phyloP scores from a whole-genome alignment of 2,888 invertebrate genomes.

The Bembecia ichneumoniformis region DNA sequence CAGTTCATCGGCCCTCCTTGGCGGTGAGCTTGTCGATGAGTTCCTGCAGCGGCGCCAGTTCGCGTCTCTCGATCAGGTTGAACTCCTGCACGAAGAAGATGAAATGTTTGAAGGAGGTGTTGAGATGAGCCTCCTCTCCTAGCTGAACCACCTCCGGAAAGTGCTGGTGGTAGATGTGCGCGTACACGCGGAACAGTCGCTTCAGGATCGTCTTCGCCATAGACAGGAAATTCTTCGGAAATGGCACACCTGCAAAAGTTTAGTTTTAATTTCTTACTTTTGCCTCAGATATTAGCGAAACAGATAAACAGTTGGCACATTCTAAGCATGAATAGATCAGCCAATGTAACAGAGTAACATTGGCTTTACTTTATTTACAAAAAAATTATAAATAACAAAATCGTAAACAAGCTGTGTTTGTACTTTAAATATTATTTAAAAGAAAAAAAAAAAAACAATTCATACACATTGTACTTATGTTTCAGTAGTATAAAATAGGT shows the following conservation, averaged over 20 bases:
- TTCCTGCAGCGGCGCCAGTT: constrained; percentile 97
- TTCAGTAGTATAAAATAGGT: too few species aligned
- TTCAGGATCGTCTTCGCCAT: constrained; percentile 99
- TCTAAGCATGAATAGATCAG: too few species aligned
- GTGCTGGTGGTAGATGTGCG: constrained; percentile 99
- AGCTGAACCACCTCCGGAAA: constrained; percentile 97
- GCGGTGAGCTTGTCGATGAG: constrained; percentile 96
- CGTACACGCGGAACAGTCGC: constrained; percentile 97
- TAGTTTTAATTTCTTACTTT: too few species aligned
- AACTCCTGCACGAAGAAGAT: constrained; percentile 99
- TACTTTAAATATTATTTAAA: too few species aligned
- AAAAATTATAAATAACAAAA: too few species aligned
- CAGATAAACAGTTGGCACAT: too few species aligned
- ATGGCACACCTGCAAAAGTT: constrained; percentile 89
- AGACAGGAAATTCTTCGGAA: constrained; percentile 96
- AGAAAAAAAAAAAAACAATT: too few species aligned
- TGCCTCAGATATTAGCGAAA: too few species aligned
- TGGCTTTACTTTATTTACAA: too few species aligned
- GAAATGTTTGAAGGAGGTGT: constrained; percentile 99
- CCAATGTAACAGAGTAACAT: too few species aligned
- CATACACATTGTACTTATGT: too few species aligned
- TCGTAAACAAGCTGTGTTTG: too few species aligned
- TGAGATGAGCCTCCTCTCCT: constrained; percentile 98
- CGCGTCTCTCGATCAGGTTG: constrained; percentile 94
- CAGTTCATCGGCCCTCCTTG: constrained; percentile 87